phyloP scores from a whole-genome alignment of 30 jellyfish, hydroid and myxozoan species.

The Pseudorhiza aurosa region DNA sequence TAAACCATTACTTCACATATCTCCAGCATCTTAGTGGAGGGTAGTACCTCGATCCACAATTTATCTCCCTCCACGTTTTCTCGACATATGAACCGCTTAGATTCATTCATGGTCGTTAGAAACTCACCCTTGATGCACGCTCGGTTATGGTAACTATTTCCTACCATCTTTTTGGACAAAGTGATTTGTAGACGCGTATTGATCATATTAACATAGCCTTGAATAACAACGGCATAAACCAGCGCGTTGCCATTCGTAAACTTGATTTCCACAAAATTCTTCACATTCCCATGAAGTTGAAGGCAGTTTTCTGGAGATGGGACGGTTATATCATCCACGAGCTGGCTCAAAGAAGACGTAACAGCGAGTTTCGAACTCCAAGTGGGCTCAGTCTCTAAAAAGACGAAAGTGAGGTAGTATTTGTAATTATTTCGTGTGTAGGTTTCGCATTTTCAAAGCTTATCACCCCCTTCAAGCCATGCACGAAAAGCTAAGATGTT shows the following conservation, averaged over 20 bases:
- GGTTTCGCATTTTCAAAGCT: too few relatives aligned
- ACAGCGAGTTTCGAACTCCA: background rate
- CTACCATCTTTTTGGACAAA: background rate
- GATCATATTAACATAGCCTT: background rate
- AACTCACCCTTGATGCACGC: background rate
- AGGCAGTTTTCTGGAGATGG: too few relatives aligned
- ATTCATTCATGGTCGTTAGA: background rate
- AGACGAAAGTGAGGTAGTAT: too few relatives aligned
- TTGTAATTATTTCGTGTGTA: too few relatives aligned
- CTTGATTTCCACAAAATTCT: too few relatives aligned
- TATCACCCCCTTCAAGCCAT: too few relatives aligned
- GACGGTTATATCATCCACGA: too few relatives aligned
- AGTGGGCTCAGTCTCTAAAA: too few relatives aligned
- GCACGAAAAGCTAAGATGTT: too few relatives aligned
- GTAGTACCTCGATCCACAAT: background rate
- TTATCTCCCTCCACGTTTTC: background rate
- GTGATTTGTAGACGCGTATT: background rate
- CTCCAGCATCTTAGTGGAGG: background rate
- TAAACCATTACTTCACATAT: background rate
- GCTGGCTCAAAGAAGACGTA: background rate
- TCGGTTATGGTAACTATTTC: background rate
- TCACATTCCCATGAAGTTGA: too few relatives aligned
- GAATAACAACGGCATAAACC: slow-evolving; percentile 7
- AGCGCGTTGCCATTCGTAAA: background rate
- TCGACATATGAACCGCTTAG: background rate